Base-by-base conservation (phyloP, 2,797 vertebrate genomes). In the Galagoides demidoff region DNA sequence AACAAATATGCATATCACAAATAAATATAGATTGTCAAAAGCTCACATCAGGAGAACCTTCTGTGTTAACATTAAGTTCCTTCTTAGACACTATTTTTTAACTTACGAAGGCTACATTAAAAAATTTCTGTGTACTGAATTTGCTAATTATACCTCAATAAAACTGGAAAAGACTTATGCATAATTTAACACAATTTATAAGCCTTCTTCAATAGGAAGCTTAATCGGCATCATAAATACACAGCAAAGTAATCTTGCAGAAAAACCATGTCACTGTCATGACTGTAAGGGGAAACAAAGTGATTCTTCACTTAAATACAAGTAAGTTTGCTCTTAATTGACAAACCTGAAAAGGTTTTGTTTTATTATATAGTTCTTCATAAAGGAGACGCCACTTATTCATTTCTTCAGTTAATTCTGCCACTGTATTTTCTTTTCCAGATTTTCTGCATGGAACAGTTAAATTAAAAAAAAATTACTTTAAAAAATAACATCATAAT, bases 301-400 rank as follows among this genome's bases (percentile, higher is more conserved):
- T 12, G 27, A 89, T 68, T 31, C 37, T 49, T 70, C 63, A 83
- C 93, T 63, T 14, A 92, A 73, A 92, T 25, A 71, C 22, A 76
- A 85, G 12, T 55, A 16, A 49, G 13, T 34, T 89, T 78, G 87
- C 68, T 86, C 16, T 64, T 61, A 92, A 55, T 0, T 22, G 63
- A 96, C 98, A 94, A 84, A 99, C 99, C 99, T 99, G 98, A 95
- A 99, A 99, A 87, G 99, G 99, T 63, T 99, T 99, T 0, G 99
- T 98, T 98, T 99, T 99, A 76, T 99, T 98, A 89, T 97, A 97
- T 0, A 99, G 97, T 2, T 99, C 99, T 97, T 99, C 99, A 91
- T 99, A 99, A 1, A 98, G 97, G 1, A 95, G 97, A 95, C 96
- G 98, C 99, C 99, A 99, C 49, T 98, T 98, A 81, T 98, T 96